Conservation (phyloP, 2,888 invertebrate genomes). For the Apamea anceps region DNA sequence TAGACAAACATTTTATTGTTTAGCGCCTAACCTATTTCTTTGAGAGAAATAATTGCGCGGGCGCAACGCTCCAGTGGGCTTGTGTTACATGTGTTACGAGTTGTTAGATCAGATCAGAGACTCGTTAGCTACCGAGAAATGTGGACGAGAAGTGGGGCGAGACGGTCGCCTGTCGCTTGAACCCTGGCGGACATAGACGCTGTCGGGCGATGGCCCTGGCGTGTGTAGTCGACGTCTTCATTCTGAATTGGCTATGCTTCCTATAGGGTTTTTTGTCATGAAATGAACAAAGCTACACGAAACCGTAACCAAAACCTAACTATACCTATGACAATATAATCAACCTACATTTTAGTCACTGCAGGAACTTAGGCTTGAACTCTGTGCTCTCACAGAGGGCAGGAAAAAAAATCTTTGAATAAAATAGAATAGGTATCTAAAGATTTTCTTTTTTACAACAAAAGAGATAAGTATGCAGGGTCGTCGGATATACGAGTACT, state of each 20-base stretch:
- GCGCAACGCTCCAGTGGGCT: slow-evolving; percentile 73
- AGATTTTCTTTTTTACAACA: too few relatives aligned
- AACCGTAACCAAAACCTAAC: background rate
- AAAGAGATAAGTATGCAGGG: too few relatives aligned
- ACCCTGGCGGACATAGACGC: slow-evolving; percentile 35
- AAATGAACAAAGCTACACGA: background rate
- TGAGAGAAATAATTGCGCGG: slow-evolving; percentile 73
- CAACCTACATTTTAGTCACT: background rate
- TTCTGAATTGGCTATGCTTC: slow-evolving; percentile 17
- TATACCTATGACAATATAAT: background rate
- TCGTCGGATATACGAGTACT: too few relatives aligned
- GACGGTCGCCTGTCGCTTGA: slow-evolving; percentile 56
- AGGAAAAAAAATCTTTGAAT: too few relatives aligned
- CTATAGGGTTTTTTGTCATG: background rate
- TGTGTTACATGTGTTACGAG: slow-evolving; percentile 82
- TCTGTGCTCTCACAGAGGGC: background rate
- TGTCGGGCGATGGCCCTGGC: slow-evolving; percentile 29
- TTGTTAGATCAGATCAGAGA: slow-evolving; percentile 78
- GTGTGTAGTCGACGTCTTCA: slow-evolving; percentile 23
- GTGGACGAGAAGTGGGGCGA: slow-evolving; percentile 76
- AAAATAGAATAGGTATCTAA: too few relatives aligned
- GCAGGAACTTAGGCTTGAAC: too few relatives aligned
- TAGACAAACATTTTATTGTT: slow-evolving; percentile 73
- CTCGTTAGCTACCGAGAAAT: slow-evolving; percentile 72
- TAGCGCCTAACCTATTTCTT: slow-evolving; percentile 77